These are phyloP conservation scores for Zootermopsis nevadensis DNA, from an alignment of 2,888 invertebrate species.

Conservation along the genomic window DNA sequence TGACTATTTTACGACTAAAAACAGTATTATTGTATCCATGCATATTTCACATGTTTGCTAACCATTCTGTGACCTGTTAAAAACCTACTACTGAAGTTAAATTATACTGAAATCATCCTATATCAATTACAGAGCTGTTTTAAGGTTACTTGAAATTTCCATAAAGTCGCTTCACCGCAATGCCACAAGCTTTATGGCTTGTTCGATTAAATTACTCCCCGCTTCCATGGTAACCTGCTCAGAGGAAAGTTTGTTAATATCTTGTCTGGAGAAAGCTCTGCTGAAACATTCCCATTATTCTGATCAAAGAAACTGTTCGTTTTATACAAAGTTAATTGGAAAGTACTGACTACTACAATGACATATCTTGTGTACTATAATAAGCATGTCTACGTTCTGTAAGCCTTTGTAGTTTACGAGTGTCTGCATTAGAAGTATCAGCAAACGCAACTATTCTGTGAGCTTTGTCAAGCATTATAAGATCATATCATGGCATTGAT, in stretches of 20 bases:
- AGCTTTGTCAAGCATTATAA: too few species aligned
- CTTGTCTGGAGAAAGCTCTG: background rate
- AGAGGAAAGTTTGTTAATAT: background rate
- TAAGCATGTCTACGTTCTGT: background rate
- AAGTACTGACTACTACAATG: background rate
- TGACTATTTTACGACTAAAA: too few species aligned
- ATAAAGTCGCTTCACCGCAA: background rate
- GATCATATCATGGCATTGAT: too few species aligned
- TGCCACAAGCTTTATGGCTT: background rate
- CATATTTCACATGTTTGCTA: background rate
- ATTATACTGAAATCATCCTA: background rate
- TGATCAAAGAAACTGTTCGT: background rate
- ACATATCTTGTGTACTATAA: background rate
- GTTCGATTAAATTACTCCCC: background rate
- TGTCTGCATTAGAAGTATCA: too few species aligned
- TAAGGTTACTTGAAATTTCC: background rate
- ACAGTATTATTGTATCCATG: too few species aligned
- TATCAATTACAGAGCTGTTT: background rate
- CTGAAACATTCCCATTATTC: slow-evolving; percentile 4
- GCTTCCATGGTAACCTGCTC: background rate
- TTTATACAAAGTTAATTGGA: background rate
- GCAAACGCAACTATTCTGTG: too few species aligned
- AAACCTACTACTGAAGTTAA: background rate
- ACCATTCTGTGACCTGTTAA: too few species aligned
- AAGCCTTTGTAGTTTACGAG: too few species aligned